A percentile compares a stretch with the other conserved stretches of the same genome.
Conservation (phyloP, 2,888 invertebrate genomes). For the Scaptomyza tumidula region DNA sequence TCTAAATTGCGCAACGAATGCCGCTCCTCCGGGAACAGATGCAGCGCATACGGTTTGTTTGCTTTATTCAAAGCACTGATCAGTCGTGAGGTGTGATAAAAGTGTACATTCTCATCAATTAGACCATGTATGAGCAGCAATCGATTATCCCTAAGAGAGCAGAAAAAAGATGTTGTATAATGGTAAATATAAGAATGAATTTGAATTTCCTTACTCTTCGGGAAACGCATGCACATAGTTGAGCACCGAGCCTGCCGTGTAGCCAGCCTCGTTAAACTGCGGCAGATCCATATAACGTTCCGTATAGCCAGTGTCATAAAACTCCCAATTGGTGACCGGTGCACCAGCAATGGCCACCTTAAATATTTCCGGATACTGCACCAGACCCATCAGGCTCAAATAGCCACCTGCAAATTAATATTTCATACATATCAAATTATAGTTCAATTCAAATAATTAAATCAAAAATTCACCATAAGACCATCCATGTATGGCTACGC, state of each 20-base stretch:
- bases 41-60: slow-evolving; percentile 98
- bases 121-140: slow-evolving; percentile 98
- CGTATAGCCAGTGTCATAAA: slow-evolving; percentile 99
- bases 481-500: slow-evolving; percentile 99
- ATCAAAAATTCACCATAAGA: slow-evolving; percentile 91
- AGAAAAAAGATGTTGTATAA: not conserved
- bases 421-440: not conserved
- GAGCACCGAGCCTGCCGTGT: slow-evolving; percentile 93
- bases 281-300: slow-evolving; percentile 98
- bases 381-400: slow-evolving; percentile 96
- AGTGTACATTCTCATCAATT: slow-evolving; percentile 99
- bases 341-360: slow-evolving; percentile 98
- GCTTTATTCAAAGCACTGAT: slow-evolving; percentile 94
- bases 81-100: slow-evolving; percentile 96
- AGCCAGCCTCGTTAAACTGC: slow-evolving; percentile 90
- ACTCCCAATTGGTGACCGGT: slow-evolving; percentile 98
- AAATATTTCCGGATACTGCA: slow-evolving; percentile 96
- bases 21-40: slow-evolving; percentile 98
- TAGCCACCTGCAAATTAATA: slow-evolving; percentile 89
- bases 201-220: slow-evolving; percentile 89
- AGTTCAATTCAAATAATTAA: not conserved
- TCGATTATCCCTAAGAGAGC: slow-evolving; percentile 89
- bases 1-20: slow-evolving; percentile 97
- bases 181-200: not conserved
- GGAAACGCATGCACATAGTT: slow-evolving; percentile 94